phyloP scores from a whole-genome alignment of 2,888 invertebrate species.

The Ectropis crepuscularia region DNA sequence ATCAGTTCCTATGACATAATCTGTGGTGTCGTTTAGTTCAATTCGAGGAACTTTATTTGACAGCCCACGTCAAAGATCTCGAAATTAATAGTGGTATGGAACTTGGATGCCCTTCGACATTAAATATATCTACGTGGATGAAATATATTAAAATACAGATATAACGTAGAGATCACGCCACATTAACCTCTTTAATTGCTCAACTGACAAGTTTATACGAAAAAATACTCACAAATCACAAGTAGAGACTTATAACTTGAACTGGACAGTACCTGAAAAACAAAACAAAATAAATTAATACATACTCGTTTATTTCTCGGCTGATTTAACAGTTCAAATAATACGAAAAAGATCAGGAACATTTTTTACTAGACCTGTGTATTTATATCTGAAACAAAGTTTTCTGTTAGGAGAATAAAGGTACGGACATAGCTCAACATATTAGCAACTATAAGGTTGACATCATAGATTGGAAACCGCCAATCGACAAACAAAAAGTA shows the following conservation, averaged over 20 bases:
- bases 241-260: neutral
- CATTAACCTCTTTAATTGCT: slow-evolving; percentile 34
- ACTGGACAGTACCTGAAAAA: slow-evolving; percentile 34
- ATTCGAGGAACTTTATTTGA: slow-evolving; percentile 14
- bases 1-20: neutral
- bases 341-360: too few relatives aligned
- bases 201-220: slow-evolving; percentile 33
- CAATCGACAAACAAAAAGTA: too few relatives aligned
- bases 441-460: too few relatives aligned
- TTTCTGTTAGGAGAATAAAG: too few relatives aligned
- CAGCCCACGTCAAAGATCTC: slow-evolving; percentile 18
- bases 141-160: slow-evolving; percentile 28
- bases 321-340: too few relatives aligned
- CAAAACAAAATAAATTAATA: slow-evolving; percentile 2
- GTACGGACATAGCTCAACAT: too few relatives aligned
- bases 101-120: slow-evolving; percentile 29
- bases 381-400: too few relatives aligned
- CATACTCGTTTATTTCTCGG: too few relatives aligned
- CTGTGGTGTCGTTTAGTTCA: neutral
- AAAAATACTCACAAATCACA: slow-evolving; percentile 30
- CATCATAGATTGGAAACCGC: too few relatives aligned
- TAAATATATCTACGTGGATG: slow-evolving; percentile 32
- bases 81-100: slow-evolving; percentile 24
- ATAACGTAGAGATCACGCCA: slow-evolving; percentile 31
- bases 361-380: too few relatives aligned